Conservation (phyloP, 2,113 vertebrate species). For the Gobiocypris rarus region DNA sequence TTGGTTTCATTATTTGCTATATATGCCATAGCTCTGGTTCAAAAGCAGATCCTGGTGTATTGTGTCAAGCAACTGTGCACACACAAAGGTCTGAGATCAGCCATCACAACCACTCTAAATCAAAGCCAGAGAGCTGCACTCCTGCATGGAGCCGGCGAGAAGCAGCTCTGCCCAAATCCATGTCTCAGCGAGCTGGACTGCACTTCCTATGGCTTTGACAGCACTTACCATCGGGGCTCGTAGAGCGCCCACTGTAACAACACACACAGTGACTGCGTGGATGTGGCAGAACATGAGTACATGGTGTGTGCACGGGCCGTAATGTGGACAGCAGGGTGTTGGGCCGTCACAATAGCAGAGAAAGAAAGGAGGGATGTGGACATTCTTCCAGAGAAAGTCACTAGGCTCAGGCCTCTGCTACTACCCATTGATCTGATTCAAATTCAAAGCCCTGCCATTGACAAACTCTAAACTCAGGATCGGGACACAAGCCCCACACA, state of each 20-base stretch:
- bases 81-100: conserved; percentile 30
- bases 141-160: conserved; percentile 15
- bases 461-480: conserved; percentile 45
- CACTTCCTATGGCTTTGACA: conserved; percentile 42
- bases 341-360: conserved; percentile 7
- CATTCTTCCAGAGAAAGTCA: conserved; percentile 30
- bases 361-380: conserved; percentile 24
- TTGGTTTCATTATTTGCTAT: background rate
- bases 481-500: conserved; percentile 28
- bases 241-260: conserved; percentile 1
- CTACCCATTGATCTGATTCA: conserved; percentile 61
- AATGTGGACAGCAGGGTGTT: conserved; percentile 37
- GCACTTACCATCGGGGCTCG: conserved; percentile 32
- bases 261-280: conserved; percentile 12
- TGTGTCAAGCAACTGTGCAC: conserved; percentile 1
- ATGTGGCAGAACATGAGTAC: background rate
- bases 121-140: background rate
- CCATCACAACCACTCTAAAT: conserved; percentile 4
- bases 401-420: conserved; percentile 36
- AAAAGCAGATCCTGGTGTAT: background rate
- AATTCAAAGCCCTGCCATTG: conserved; percentile 59
- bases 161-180: conserved; percentile 32
- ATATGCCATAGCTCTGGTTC: background rate
- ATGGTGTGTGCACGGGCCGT: conserved; percentile 18
- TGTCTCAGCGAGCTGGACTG: conserved; percentile 28